Conservation (phyloP, 2,797 vertebrate genomes). For the Falco concolor region DNA sequence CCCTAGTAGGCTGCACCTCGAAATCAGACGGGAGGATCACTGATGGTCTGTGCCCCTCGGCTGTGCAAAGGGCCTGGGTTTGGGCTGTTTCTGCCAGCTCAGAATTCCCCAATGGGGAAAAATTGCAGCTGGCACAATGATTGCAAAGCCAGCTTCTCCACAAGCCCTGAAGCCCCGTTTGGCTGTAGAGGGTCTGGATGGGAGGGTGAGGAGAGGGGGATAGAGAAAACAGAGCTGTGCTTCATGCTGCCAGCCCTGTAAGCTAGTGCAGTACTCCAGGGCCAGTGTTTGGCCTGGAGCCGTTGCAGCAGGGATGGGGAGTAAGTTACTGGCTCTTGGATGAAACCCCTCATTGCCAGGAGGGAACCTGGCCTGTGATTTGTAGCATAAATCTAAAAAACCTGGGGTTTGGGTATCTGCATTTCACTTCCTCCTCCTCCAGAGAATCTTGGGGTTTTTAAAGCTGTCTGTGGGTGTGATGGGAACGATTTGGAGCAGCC, state of each 20-base stretch:
- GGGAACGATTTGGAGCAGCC: not conserved
- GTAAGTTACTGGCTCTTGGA: not conserved
- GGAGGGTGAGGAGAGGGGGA: not conserved
- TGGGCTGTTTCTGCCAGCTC: not conserved
- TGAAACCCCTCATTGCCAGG: rapidly evolving
- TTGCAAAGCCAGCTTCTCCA: not conserved
- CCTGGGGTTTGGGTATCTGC: not conserved
- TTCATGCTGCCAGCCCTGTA: not conserved
- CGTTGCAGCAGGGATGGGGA: not conserved
- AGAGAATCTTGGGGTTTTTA: not conserved
- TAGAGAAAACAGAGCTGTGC: not conserved
- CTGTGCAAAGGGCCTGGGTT: not conserved
- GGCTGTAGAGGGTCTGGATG: not conserved
- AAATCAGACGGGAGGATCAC: not conserved
- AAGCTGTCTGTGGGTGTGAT: not conserved
- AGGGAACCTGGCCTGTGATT: not conserved
- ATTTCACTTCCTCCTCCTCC: not conserved
- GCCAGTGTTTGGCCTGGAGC: not conserved
- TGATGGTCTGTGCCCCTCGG: not conserved
- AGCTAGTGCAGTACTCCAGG: not conserved
- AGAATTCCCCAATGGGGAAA: not conserved
- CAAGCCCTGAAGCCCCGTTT: not conserved
- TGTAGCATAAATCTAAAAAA: not conserved
- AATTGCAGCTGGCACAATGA: rapidly evolving
- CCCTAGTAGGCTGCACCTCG: not conserved